A percentile compares a stretch with the other conserved stretches of the same genome.
Evolutionary conservation across 2,113 vertebrate genomes (phyloP).

Genomic region (Oxyura jamaicensis): DNA sequence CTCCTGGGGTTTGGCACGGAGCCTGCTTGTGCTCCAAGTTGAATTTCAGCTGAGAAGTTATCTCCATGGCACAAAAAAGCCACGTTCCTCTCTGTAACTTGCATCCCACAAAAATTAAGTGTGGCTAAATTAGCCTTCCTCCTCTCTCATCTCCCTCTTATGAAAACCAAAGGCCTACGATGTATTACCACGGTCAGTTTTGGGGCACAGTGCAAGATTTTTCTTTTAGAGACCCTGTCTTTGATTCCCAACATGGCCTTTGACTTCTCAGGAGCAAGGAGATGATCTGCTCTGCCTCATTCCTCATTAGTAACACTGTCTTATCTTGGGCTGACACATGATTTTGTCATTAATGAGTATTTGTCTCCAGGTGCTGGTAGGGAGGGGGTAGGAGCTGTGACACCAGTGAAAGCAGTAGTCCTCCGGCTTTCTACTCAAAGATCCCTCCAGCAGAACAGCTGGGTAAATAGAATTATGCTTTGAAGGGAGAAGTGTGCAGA

Average conservation of each 20-base stretch:
- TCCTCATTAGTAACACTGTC: background rate
- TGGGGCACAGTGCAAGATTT: background rate
- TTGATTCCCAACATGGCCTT: background rate
- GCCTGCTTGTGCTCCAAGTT: background rate
- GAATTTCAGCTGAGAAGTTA: background rate
- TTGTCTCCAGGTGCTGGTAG: background rate
- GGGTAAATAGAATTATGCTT: background rate
- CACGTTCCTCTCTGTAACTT: background rate
- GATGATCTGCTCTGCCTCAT: background rate
- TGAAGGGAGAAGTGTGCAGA: background rate
- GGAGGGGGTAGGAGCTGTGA: background rate
- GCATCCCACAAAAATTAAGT: background rate
- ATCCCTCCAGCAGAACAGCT: background rate
- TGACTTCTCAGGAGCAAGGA: background rate
- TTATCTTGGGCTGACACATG: background rate
- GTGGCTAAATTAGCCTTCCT: background rate
- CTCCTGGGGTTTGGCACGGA: background rate
- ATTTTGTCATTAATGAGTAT: background rate
- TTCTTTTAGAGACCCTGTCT: background rate
- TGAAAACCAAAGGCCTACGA: rapidly evolving
- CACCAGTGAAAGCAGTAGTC: background rate
- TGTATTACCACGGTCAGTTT: background rate
- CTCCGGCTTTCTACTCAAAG: background rate
- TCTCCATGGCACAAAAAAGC: background rate
- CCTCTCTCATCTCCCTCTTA: background rate